Base-by-base conservation (phyloP, 1,140 invertebrate genomes). In the Lepidurus packardi region DNA sequence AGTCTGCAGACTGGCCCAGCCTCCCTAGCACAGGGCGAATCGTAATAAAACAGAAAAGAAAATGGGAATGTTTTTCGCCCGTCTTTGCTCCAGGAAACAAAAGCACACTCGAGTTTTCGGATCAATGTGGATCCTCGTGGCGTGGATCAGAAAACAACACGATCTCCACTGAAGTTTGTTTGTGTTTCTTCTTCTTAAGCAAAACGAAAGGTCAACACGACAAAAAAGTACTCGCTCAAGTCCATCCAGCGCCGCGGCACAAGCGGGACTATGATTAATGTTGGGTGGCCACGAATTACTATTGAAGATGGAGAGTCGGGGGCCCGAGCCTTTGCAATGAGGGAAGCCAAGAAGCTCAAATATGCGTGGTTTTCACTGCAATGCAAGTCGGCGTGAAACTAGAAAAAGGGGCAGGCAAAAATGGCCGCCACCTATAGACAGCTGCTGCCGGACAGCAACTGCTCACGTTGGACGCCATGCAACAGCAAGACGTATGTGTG, bases 361-460 rank as follows among this genome's bases (percentile, higher is more conserved):
- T 65, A 65, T 65, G 53, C 53, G 53, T 65, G 53, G 53, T 65
- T 65, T 65, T 65, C 53, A 65, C 53, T 65, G 53, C 53, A 65
- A 65, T 65, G 53, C 53, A 65, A 65, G 53, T 65, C 53, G 53
- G 53, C 53, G 53, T n/a, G 53, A 65, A 65, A 65, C 75, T 76
- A 42, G 44, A 76, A 76, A 42, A 43, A 42, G n/a, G 75, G 44
- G n/a, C 34, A 43, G 44, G 34, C 41, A 43, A 43, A 76, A 44
- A 76, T 76, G 75, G 76, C 76, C 34, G 74, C 74, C 34, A 77
- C 76, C 53, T 65, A 65, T 65, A 65, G 16, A 65, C 53, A 65
- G 53, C 21, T 65, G 45, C 10, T 65, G 53, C 16, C 21, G 53
- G 53, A 65, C 53, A 65, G 21, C 53, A 65, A 65, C 53, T 65